These are phyloP conservation scores for Metopolophium dirhodum DNA, from an alignment of 1,140 invertebrate species.

Conservation along the genomic window DNA sequence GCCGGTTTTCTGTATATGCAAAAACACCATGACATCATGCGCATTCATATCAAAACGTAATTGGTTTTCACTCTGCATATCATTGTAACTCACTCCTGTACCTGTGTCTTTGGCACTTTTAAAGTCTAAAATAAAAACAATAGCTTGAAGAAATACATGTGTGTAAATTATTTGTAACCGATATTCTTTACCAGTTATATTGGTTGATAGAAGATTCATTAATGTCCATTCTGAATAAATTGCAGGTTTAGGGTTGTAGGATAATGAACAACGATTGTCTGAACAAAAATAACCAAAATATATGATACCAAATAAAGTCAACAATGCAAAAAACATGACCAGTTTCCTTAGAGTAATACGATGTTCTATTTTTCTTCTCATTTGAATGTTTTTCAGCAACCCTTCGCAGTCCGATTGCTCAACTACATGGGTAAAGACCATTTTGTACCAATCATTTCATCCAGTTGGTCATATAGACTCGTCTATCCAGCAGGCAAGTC, in stretches of 20 bases:
- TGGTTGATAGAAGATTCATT: constrained; percentile 60
- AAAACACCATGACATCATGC: constrained; percentile 96
- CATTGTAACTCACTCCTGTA: constrained; percentile 72
- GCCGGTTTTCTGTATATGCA: constrained; percentile 97
- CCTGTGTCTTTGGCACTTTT: constrained; percentile 59
- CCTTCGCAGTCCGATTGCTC: not conserved
- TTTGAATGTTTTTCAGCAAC: constrained; percentile 17
- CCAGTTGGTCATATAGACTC: not conserved
- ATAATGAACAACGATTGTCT: constrained; percentile 81
- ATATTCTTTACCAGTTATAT: constrained; percentile 60
- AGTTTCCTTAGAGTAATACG: constrained; percentile 72
- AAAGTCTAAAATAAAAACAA: constrained; percentile 28
- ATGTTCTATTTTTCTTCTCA: constrained; percentile 69
- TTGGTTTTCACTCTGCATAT: constrained; percentile 84
- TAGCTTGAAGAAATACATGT: not conserved
- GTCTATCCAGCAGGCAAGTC: not conserved
- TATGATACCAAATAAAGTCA: constrained; percentile 81
- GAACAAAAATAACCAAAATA: constrained; percentile 88
- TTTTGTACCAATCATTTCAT: constrained; percentile 31
- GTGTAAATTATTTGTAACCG: constrained; percentile 58
- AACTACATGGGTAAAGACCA: not conserved
- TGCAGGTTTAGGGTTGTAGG: constrained; percentile 63
- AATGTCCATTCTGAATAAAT: constrained; percentile 63
- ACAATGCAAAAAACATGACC: constrained; percentile 77
- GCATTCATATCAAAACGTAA: constrained; percentile 83